Base-by-base conservation (phyloP, 2,797 vertebrate species). In the Alectoris magna region DNA sequence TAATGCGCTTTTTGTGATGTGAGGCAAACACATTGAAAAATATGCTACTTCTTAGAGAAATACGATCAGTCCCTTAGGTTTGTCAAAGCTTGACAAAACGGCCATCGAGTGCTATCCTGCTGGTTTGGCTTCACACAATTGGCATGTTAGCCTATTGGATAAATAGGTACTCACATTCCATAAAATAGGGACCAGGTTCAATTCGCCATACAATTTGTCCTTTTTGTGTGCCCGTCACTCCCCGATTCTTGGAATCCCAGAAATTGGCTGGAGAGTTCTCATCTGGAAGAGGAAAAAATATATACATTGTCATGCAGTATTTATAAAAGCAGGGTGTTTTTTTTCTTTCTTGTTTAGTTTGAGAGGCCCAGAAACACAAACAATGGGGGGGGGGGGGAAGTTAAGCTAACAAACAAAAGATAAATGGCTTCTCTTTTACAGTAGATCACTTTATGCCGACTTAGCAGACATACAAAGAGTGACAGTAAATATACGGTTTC, bases 161-260 rank as follows among this genome's bases (percentile, higher is more conserved):
- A 60, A 53, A 79, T 0, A 53, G 26, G 46, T 89, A 98, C 99
- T 99, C 97, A 99, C 99, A 98, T 97, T 99, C 99, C 98, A 99
- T 99, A 90, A 99, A 99, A 96, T 99, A 99, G 21, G 99, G 98
- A 46, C 99, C 99, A 3, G 99, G 97, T 94, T 99, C 99, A 95
- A 99, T 98, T 92, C 98, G 98, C 99, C 99, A 99, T 1, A 99
- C 98, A n/a, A 99, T 99, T 94, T 99, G 99, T 73, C 99, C 99
- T 97, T 99, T 99, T 91, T 99, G 99, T 0, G 99, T 99, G 67
- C 99, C 99, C 16, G 99, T 99, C 90, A 99, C 99, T 63, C 99
- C 99, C 84, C 99, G 97, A 92, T 99, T 99, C 97, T 99, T 99
- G 95, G 99, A 99, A 98, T 99, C 99, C 99, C 99, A 99, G 97